Conservation (phyloP, 2,113 vertebrate species). For the Globicephala melas region DNA sequence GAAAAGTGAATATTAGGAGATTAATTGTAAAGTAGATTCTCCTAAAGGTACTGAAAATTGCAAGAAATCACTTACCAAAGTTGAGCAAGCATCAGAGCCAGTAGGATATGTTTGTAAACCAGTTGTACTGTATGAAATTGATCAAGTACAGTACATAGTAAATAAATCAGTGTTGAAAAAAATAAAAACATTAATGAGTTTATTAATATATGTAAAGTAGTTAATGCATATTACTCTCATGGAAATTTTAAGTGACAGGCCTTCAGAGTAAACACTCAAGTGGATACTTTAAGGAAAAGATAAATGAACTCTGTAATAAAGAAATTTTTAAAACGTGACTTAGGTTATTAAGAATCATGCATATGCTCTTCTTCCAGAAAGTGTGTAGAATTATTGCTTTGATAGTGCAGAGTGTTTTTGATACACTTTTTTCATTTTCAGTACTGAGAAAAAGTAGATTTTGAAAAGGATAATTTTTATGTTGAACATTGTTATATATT, state of each 20-base stretch:
- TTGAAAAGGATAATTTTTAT: constrained; percentile 28
- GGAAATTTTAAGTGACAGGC: background rate
- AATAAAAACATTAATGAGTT: background rate
- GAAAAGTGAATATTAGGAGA: constrained; percentile 46
- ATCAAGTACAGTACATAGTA: background rate
- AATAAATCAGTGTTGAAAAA: background rate
- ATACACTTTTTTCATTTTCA: background rate
- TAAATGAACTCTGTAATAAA: background rate
- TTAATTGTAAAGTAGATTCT: constrained; percentile 46
- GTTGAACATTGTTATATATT: background rate
- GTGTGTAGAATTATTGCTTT: background rate
- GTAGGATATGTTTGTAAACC: background rate
- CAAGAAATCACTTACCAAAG: background rate
- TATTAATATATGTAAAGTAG: background rate
- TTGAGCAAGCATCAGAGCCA: background rate
- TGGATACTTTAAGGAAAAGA: background rate
- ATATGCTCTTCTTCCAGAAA: background rate
- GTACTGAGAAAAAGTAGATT: background rate
- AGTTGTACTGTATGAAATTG: background rate
- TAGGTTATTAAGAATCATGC: background rate
- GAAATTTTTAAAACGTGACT: background rate
- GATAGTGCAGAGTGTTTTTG: background rate
- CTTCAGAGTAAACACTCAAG: background rate
- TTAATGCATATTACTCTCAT: background rate
- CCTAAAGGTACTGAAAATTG: background rate